Evolutionary conservation across 2,113 vertebrate species (phyloP).

Genomic region (Thomomys bottae): DNA sequence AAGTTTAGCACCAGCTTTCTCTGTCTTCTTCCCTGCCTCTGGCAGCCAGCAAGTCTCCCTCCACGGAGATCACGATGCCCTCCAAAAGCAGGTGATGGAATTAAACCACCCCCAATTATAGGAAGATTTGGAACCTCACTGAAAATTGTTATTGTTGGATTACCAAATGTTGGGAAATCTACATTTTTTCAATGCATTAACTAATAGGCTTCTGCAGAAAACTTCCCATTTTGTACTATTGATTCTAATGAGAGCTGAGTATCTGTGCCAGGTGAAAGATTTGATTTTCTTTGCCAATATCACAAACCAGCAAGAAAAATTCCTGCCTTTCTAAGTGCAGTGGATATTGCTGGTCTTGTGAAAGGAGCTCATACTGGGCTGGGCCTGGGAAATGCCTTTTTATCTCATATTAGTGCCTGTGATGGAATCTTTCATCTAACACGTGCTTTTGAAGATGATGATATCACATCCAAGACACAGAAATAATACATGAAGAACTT

Average conservation of each 20-base stretch:
- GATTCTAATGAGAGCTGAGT: slow-evolving; percentile 98
- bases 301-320: slow-evolving; percentile 98
- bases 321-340: slow-evolving; percentile 97
- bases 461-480: slow-evolving; percentile 97
- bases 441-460: slow-evolving; percentile 99
- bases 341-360: slow-evolving; percentile 98
- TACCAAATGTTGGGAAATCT: slow-evolving; percentile 95
- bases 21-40: too few relatives aligned
- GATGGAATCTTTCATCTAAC: slow-evolving; percentile 98
- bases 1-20: too few relatives aligned
- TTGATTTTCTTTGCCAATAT: slow-evolving; percentile 94
- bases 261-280: slow-evolving; percentile 95
- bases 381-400: slow-evolving; percentile 97
- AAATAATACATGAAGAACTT: slow-evolving; percentile 96
- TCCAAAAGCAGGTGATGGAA: slow-evolving; percentile 94
- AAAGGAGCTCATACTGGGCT: slow-evolving; percentile 97
- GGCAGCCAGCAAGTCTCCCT: too few relatives aligned
- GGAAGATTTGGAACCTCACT: slow-evolving; percentile 98
- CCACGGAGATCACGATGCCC: too few relatives aligned
- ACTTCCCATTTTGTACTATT: slow-evolving; percentile 97
- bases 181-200: slow-evolving; percentile 98
- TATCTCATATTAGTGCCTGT: slow-evolving; percentile 98
- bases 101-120: slow-evolving; percentile 93
- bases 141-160: slow-evolving; percentile 98
- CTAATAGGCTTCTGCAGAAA: slow-evolving; percentile 94